Evolutionary conservation across 2,797 vertebrate species (phyloP).

Genomic region (Pampus argenteus): DNA sequence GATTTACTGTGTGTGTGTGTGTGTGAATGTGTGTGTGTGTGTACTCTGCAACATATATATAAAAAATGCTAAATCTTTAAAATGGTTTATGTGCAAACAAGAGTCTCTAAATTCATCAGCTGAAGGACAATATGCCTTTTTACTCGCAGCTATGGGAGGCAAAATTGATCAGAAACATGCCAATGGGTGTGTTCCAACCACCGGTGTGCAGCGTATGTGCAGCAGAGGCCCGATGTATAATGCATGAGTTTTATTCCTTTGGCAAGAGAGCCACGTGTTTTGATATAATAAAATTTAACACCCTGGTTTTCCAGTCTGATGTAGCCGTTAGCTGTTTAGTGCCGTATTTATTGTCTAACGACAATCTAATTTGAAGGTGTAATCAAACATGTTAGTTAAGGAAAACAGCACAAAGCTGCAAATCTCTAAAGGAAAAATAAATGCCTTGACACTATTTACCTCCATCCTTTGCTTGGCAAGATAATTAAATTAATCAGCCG

Average conservation of each 20-base stretch:
- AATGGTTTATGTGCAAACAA: conserved; percentile 7
- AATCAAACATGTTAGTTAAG: conserved; percentile 68
- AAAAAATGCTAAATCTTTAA: conserved; percentile 22
- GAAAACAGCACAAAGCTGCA: conserved; percentile 50
- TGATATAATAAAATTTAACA: conserved; percentile 54
- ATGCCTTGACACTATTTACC: conserved; percentile 21
- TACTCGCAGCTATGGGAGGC: conserved; percentile 30
- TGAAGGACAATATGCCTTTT: conserved; percentile 20
- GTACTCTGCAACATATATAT: conserved; percentile 20
- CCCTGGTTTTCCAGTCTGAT: conserved; percentile 27
- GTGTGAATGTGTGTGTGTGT: conserved; percentile 4
- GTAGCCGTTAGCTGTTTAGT: conserved; percentile 47
- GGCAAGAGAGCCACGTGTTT: conserved; percentile 60
- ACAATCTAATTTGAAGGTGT: conserved; percentile 63
- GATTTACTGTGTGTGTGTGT: conserved; percentile 35
- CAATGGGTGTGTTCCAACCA: conserved; percentile 60
- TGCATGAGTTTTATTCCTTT: conserved; percentile 69
- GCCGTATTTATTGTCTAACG: conserved; percentile 58
- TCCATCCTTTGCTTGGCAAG: conserved; percentile 35
- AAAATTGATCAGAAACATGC: conserved; percentile 60
- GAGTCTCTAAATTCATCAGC: conserved; percentile 27
- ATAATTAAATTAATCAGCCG: conserved; percentile 58
- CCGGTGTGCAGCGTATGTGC: conserved; percentile 40
- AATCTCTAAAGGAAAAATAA: conserved; percentile 32
- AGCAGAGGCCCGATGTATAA: conserved; percentile 69